Percentiles rank a stretch among this genome's conserved stretches.
These are phyloP conservation scores for Poeciliopsis turrubarensis DNA, from an alignment of 2,113 vertebrate species.

Conservation along the genomic window DNA sequence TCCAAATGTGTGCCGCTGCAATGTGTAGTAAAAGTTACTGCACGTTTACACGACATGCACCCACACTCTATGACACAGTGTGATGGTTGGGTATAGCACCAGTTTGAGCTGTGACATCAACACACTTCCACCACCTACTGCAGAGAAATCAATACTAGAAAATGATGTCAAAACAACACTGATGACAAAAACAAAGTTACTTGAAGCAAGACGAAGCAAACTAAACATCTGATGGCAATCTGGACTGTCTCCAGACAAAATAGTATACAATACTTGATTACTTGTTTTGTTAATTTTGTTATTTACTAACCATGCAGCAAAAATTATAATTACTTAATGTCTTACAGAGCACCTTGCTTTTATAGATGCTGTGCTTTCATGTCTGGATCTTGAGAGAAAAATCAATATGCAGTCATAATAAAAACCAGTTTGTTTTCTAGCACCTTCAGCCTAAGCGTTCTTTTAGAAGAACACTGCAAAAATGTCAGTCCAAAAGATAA, in stretches of 20 bases:
- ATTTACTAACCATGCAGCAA: background rate
- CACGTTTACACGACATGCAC: conserved; percentile 48
- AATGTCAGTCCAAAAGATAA: background rate
- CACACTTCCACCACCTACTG: conserved; percentile 41
- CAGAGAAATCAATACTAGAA: conserved; percentile 25
- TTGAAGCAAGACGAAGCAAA: background rate
- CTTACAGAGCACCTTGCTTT: background rate
- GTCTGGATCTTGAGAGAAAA: background rate
- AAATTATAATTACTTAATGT: background rate
- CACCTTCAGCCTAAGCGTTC: background rate
- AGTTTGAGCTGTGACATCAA: conserved; percentile 43
- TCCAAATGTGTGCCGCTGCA: conserved; percentile 55
- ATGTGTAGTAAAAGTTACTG: conserved; percentile 45
- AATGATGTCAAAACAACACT: conserved; percentile 25
- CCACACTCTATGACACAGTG: conserved; percentile 50
- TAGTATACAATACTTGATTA: background rate
- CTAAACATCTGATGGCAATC: background rate
- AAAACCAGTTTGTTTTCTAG: background rate
- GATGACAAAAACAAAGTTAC: conserved; percentile 3
- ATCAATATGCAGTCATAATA: background rate
- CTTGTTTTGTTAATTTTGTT: too few species aligned
- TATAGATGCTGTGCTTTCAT: background rate
- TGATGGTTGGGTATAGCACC: conserved; percentile 34
- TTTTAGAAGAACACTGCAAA: background rate
- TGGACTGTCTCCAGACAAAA: background rate